Percentiles rank a stretch among this genome's conserved stretches.
Evolutionary conservation across 2,797 vertebrate genomes (phyloP).

Genomic region (Myripristis murdjan): DNA sequence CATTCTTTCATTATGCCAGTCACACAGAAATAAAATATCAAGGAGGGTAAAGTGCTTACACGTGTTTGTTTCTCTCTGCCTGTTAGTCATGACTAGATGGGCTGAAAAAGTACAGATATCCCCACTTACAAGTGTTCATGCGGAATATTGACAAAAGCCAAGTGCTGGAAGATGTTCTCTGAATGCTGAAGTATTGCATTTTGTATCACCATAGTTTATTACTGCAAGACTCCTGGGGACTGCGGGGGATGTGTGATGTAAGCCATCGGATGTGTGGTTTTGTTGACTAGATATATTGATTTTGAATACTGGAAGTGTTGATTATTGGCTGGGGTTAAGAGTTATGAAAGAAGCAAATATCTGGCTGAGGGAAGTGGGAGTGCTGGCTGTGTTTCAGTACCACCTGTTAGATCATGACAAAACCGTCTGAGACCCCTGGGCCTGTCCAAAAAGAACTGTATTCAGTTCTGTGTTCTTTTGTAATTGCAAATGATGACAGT

Average conservation of each 20-base stretch:
- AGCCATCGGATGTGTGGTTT: background rate
- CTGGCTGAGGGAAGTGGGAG: slow-evolving; percentile 8
- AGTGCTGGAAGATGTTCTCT: slow-evolving; percentile 8
- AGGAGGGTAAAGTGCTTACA: slow-evolving; percentile 29
- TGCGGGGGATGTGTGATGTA: slow-evolving; percentile 13
- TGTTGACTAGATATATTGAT: background rate
- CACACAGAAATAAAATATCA: slow-evolving; percentile 46
- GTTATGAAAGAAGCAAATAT: slow-evolving; percentile 13
- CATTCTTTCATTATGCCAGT: slow-evolving; percentile 35
- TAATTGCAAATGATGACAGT: slow-evolving; percentile 45
- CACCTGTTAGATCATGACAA: slow-evolving; percentile 23
- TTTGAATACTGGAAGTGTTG: slow-evolving; percentile 3
- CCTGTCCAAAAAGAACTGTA: slow-evolving; percentile 25
- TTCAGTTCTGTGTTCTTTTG: slow-evolving; percentile 34
- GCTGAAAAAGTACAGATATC: slow-evolving; percentile 25
- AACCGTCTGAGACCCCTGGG: slow-evolving; percentile 16
- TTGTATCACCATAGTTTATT: slow-evolving; percentile 18
- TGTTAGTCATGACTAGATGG: slow-evolving; percentile 16
- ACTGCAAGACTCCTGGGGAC: background rate
- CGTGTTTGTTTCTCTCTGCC: slow-evolving; percentile 34
- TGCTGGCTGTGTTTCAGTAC: slow-evolving; percentile 11
- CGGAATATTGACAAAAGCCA: background rate
- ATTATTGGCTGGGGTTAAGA: slow-evolving; percentile 9
- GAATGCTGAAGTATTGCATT: slow-evolving; percentile 12
- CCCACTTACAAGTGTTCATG: slow-evolving; percentile 12